These are phyloP conservation scores for Rhizoglyphus robini DNA, from an alignment of 1,140 invertebrate species.

Conservation along the genomic window DNA sequence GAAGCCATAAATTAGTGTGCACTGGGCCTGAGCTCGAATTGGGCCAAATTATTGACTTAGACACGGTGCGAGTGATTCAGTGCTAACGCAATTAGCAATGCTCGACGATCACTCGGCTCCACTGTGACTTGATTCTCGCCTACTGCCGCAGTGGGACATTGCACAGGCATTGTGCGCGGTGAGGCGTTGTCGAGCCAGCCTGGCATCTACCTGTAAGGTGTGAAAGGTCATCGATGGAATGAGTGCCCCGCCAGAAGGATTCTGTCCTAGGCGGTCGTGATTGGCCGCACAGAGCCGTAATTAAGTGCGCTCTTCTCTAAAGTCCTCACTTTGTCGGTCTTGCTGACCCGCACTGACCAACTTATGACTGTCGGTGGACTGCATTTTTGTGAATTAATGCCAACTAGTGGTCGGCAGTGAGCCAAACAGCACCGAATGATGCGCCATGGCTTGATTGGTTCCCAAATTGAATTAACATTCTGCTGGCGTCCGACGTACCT, in stretches of 20 bases:
- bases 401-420: background rate
- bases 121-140: background rate
- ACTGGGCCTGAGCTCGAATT: background rate
- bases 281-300: background rate
- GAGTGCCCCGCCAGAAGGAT: background rate
- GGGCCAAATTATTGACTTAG: slow-evolving; percentile 2
- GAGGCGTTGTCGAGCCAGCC: background rate
- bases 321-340: background rate
- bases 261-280: slow-evolving; percentile 11
- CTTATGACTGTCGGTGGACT: no score
- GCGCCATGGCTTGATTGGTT: background rate
- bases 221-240: slow-evolving; percentile 9
- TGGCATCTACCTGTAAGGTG: slow-evolving; percentile 1
- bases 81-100: background rate
- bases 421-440: background rate
- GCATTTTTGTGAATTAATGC: slow-evolving; percentile 6
- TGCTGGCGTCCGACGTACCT: background rate
- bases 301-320: slow-evolving; percentile 3
- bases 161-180: background rate
- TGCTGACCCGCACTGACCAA: background rate
- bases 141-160: background rate
- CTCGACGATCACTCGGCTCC: background rate
- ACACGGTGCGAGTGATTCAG: background rate
- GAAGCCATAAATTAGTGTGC: slow-evolving; percentile 7
- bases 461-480: slow-evolving; percentile 9